These are phyloP conservation scores for Poecilia wingei DNA, from an alignment of 2,797 vertebrate genomes.

Conservation along the genomic window DNA sequence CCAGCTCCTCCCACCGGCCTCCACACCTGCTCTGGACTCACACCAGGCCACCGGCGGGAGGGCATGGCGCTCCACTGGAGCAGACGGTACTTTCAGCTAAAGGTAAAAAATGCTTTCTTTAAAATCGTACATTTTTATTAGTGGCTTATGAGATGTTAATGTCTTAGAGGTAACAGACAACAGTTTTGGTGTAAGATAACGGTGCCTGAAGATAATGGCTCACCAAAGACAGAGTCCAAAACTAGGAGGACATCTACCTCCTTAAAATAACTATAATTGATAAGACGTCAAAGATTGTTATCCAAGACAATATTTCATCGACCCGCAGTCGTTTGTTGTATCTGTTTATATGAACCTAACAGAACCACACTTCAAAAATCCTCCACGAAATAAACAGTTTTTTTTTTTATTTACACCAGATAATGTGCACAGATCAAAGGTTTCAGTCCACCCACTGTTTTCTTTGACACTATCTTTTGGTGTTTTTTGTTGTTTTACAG, in stretches of 20 bases:
- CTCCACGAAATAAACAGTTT: background rate
- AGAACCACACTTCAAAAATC: background rate
- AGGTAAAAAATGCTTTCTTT: conserved; percentile 55
- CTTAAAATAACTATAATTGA: background rate
- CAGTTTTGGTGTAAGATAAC: background rate
- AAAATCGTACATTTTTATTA: background rate
- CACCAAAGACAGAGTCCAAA: background rate
- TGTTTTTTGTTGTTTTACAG: background rate
- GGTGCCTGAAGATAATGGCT: background rate
- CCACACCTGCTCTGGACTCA: conserved; percentile 91
- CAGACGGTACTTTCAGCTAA: conserved; percentile 79
- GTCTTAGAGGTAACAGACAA: background rate
- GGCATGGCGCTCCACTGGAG: conserved; percentile 74
- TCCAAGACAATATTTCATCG: background rate
- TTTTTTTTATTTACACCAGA: background rate
- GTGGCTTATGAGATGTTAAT: background rate
- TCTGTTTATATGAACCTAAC: background rate
- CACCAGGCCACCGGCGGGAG: conserved; percentile 63
- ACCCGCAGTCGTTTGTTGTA: background rate
- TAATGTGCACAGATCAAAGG: background rate
- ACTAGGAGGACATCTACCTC: background rate
- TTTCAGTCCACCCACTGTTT: background rate
- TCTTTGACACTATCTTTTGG: background rate
- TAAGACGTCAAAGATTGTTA: background rate
- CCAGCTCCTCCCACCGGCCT: conserved; percentile 53